Evolutionary conservation across 2,888 invertebrate species (phyloP).

Genomic region (Drosophila nr. perissopoda): DNA sequence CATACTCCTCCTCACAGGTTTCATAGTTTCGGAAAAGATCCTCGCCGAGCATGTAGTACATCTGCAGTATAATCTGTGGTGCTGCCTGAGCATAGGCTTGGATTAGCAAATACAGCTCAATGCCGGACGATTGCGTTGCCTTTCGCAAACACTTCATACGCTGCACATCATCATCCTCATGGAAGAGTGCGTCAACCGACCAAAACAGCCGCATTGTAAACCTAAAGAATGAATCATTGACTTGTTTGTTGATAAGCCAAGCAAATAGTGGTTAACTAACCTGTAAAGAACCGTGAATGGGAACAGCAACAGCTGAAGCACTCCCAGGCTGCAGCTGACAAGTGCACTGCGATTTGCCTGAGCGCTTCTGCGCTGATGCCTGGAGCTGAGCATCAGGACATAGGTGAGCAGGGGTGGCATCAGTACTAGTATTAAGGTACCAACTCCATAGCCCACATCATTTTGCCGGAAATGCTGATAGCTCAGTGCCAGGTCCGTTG

Average conservation of each 20-base stretch:
- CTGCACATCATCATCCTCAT: constrained; percentile 86
- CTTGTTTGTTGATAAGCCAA: neutral
- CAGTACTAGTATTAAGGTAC: constrained; percentile 86
- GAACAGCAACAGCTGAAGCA: constrained; percentile 76
- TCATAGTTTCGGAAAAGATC: constrained; percentile 87
- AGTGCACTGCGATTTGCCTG: constrained; percentile 83
- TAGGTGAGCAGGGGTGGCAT: constrained; percentile 87
- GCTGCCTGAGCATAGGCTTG: constrained; percentile 92
- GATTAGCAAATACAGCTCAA: constrained; percentile 91
- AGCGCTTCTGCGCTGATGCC: constrained; percentile 86
- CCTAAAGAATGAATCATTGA: constrained; percentile 83
- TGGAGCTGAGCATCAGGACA: constrained; percentile 87
- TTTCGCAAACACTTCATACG: constrained; percentile 87
- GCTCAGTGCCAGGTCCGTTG: constrained; percentile 89
- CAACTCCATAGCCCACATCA: constrained; percentile 86
- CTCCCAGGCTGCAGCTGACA: constrained; percentile 62
- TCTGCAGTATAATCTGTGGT: constrained; percentile 89
- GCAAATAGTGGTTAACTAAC: constrained; percentile 47
- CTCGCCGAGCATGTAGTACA: constrained; percentile 88
- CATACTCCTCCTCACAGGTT: constrained; percentile 86
- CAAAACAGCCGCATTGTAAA: constrained; percentile 91
- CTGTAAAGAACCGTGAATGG: constrained; percentile 87
- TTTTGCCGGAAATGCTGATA: constrained; percentile 88
- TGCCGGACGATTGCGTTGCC: constrained; percentile 88
- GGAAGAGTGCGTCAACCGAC: constrained; percentile 90